These are phyloP conservation scores for Ovibos moschatus DNA, from an alignment of 2,113 vertebrate genomes.

Conservation along the genomic window DNA sequence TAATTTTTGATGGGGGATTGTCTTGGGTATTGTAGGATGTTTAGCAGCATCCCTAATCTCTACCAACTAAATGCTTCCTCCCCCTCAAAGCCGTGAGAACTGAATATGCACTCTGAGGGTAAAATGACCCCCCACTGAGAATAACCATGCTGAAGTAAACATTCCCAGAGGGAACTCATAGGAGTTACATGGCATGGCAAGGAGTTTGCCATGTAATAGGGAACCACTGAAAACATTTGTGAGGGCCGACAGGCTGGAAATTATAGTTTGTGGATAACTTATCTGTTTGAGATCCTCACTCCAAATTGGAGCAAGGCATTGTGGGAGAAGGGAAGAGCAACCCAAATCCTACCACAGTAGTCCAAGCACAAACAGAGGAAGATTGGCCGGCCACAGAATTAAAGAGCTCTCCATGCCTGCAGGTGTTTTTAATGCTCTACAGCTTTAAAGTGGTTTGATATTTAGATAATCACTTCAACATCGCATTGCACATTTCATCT, in stretches of 20 bases:
- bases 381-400: neutral
- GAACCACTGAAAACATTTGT: neutral
- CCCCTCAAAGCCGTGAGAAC: neutral
- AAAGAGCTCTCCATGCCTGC: neutral
- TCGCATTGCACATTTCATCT: neutral
- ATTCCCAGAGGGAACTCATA: neutral
- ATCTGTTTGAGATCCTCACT: neutral
- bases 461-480: neutral
- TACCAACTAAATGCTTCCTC: neutral
- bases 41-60: neutral
- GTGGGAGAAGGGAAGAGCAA: neutral
- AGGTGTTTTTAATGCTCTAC: fast-evolving
- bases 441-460: neutral
- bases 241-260: neutral
- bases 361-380: neutral
- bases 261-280: neutral
- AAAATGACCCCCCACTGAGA: neutral
- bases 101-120: neutral
- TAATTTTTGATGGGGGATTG: neutral
- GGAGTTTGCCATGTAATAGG: neutral
- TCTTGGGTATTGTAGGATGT: neutral
- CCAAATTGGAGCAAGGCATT: neutral
- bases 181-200: neutral
- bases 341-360: neutral
- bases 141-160: neutral